Base-by-base conservation (phyloP, 1,140 invertebrate species). In the Chionoecetes opilio region DNA sequence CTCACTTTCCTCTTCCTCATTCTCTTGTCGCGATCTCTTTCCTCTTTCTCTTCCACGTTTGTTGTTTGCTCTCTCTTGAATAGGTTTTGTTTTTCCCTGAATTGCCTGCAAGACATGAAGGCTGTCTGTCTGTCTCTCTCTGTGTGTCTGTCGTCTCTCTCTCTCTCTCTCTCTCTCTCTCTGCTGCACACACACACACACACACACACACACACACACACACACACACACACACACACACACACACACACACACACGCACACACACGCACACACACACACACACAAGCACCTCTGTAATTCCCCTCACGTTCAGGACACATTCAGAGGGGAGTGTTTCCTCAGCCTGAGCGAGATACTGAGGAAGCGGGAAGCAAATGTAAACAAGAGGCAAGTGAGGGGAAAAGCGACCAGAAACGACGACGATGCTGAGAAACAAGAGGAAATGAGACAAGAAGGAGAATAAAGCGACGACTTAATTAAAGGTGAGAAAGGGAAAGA, bases 301-400 rank as follows among this genome's bases (percentile, higher is more conserved):
- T 75, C 63, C 21, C 63, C 63, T 75, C 63, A 75, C 63, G 63
- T 75, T n/a, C n/a, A 17, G 21, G 63, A 5, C n/a, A 75, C 63
- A 75, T 75, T 75, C 21, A 75, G 63, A n/a, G 63, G 63, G 63
- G 63, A 75, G 63, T 75, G 63, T 75, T 75, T 75, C 63, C 63
- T 75, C 63, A n/a, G 63, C 63, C 63, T 75, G 63, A 75, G 21
- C n/a, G 63, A 75, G 21, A 75, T 75, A 75, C 63, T n/a, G 63
- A 75, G 63, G 63, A 26, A 26, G 63, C 21, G 26, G 63, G n/a
- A 75, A 75, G 63, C 63, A n/a, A 75, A 75, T 26, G 63, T 75
- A 75, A 75, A 75, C 63, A 75, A 5, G 21, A 26, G 21, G 26
- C 26, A 75, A 17, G 26, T 17, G 63, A 75, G 63, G 63, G 63